Conservation (phyloP, 2,113 vertebrate genomes). For the Saguinus midas region DNA sequence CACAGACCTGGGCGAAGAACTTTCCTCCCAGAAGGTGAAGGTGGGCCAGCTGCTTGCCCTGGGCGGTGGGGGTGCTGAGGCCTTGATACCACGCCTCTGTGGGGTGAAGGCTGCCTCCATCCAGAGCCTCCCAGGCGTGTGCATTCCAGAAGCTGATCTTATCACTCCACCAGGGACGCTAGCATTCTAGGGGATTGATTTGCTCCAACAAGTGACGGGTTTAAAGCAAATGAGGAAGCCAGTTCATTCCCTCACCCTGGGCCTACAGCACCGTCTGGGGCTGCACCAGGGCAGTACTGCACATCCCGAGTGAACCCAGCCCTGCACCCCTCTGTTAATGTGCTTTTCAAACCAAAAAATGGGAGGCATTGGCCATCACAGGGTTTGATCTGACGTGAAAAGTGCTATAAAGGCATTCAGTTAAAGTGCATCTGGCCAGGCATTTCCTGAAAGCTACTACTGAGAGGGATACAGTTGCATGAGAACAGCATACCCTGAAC, state of each 20-base stretch:
- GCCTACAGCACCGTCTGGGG: background rate
- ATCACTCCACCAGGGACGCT: rapidly evolving
- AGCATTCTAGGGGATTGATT: background rate
- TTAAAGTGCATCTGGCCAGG: rapidly evolving
- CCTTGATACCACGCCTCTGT: background rate
- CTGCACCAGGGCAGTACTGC: rapidly evolving
- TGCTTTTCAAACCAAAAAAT: background rate
- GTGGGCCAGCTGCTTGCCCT: rapidly evolving
- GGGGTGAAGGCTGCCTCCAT: no score
- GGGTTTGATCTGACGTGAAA: background rate
- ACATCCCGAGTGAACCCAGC: background rate
- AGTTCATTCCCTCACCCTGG: rapidly evolving
- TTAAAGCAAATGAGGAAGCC: background rate
- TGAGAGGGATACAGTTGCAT: rapidly evolving
- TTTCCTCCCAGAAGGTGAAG: background rate
- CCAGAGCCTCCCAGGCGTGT: background rate
- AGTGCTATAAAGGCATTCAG: rapidly evolving
- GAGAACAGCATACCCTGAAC: rapidly evolving
- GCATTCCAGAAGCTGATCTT: background rate
- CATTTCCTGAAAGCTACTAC: rapidly evolving
- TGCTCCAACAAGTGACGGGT: background rate
- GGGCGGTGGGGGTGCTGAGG: rapidly evolving
- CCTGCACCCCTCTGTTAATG: background rate
- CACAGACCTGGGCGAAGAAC: background rate
- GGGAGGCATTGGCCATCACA: rapidly evolving